Percentiles rank a stretch among this genome's conserved stretches.
These are phyloP conservation scores for Polypterus senegalus DNA, from an alignment of 2,113 vertebrate species.

Conservation along the genomic window DNA sequence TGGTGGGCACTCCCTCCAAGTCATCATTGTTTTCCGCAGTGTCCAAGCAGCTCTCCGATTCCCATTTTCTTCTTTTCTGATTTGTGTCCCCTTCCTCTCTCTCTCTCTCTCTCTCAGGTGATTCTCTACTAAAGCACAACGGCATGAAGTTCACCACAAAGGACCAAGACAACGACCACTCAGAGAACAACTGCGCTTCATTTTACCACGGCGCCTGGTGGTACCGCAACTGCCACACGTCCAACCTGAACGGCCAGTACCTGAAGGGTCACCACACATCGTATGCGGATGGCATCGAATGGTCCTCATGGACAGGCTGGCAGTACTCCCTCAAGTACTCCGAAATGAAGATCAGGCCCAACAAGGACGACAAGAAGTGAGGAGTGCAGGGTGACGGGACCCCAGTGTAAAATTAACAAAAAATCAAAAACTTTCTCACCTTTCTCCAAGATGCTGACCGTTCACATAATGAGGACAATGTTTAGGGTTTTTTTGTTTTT, in stretches of 20 bases:
- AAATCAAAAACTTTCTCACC: conserved; percentile 25
- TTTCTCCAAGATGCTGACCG: conserved; percentile 29
- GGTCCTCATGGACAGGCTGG: conserved; percentile 97
- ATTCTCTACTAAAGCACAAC: conserved; percentile 86
- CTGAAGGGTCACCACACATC: conserved; percentile 84
- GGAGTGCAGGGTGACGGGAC: conserved; percentile 3
- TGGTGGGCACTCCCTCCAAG: no score
- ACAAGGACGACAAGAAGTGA: conserved; percentile 74
- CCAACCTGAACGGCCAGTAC: conserved; percentile 95
- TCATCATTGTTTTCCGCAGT: no score
- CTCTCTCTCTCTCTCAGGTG: conserved; percentile 45
- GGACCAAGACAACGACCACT: conserved; percentile 90
- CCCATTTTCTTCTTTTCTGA: neutral
- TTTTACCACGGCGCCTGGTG: conserved; percentile 97
- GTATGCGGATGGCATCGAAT: conserved; percentile 89
- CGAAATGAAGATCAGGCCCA: conserved; percentile 89
- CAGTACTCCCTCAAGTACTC: conserved; percentile 96
- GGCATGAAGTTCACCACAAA: conserved; percentile 97
- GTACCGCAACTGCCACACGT: conserved; percentile 97
- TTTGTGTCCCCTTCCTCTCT: neutral
- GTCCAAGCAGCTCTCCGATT: no score
- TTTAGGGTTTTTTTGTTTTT: conserved; percentile 22
- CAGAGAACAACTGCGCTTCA: conserved; percentile 90
- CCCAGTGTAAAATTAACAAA: conserved; percentile 1
- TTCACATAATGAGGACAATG: conserved; percentile 27